Evolutionary conservation across 2,888 invertebrate genomes (phyloP), one percentile per base, ranked within the genome.

Genomic region (Conus canariensis): DNA sequence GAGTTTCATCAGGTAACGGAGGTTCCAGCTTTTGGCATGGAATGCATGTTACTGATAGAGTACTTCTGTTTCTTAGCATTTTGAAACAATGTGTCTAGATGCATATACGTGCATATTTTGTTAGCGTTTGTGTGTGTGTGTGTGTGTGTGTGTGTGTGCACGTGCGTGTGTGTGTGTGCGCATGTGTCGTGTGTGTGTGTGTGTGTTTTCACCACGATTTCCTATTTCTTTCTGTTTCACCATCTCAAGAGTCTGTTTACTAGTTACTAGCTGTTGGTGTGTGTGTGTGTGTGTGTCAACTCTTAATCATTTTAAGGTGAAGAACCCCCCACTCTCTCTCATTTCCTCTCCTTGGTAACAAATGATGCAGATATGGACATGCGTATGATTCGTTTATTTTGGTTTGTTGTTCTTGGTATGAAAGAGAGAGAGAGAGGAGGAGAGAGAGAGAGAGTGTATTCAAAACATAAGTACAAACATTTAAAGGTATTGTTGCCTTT

Each of bases 1-100:
- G 94, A 97, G 97, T 88, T 98, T 98, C 96, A 97, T 98, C 77
- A 94, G 95, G 95, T 94, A 82, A 45, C 10, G 19, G 30, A 19
- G 30, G 6, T 80, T 80, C 3, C 70, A 22, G 16, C 22, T 70
- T 70, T 70, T 70, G 10, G 60, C 12, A 14, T 64, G 14, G 70
- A 16, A 74, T 74, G 70, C n/a, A 45, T 45, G 45, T 45, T 45
- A 45, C 45, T 45, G 64, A 64, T 19, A 64, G 64, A 16, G 12
- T 64, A 12, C 6, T 64, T 64, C 19, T 64, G 64, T 12, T 64
- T 64, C 45, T 45, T 45, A 45, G 45, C 45, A 45, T 45, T 45
- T 45, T 45, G 45, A 45, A 45, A 45, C 45, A 45, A 45, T 45
- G 45, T 45, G 45, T 45, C 45, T 45, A 0, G 45, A 45, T 45